A percentile compares a stretch with the other conserved stretches of the same genome.
Evolutionary conservation across 2,888 invertebrate genomes (phyloP).

Genomic region (Parnassius mnemosyne): DNA sequence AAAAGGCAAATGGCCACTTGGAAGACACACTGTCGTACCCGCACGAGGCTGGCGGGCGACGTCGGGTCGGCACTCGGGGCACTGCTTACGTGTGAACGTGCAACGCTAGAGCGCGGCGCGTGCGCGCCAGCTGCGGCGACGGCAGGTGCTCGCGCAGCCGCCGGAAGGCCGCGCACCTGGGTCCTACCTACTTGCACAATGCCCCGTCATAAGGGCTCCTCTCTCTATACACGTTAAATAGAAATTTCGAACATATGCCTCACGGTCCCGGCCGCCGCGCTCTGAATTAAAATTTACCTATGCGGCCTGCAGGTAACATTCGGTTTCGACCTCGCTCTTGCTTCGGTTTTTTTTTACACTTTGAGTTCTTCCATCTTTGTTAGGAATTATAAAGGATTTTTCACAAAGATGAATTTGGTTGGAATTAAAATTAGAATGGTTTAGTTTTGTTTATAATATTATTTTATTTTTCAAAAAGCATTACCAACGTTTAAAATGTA

Average conservation of each 20-base stretch:
- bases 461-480: no score
- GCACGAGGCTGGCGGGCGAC: no score
- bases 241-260: constrained; percentile 58
- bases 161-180: constrained; percentile 76
- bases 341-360: constrained; percentile 6
- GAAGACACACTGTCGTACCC: no score
- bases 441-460: no score
- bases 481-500: no score
- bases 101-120: constrained; percentile 42
- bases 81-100: constrained; percentile 30
- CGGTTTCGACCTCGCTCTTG: constrained; percentile 17
- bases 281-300: neutral
- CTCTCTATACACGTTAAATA: constrained; percentile 48
- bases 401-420: neutral
- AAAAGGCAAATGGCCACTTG: no score
- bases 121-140: constrained; percentile 67
- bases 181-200: constrained; percentile 70
- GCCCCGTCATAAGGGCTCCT: constrained; percentile 44
- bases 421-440: no score
- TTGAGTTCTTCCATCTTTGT: constrained; percentile 2
- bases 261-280: constrained; percentile 17
- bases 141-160: constrained; percentile 76
- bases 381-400: neutral
- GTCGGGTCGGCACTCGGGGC: no score
- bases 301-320: constrained; percentile 31